A percentile compares a stretch with the other conserved stretches of the same genome.
Evolutionary conservation across 1,140 invertebrate genomes (phyloP).

Genomic region (Drosophila ohnishii): DNA sequence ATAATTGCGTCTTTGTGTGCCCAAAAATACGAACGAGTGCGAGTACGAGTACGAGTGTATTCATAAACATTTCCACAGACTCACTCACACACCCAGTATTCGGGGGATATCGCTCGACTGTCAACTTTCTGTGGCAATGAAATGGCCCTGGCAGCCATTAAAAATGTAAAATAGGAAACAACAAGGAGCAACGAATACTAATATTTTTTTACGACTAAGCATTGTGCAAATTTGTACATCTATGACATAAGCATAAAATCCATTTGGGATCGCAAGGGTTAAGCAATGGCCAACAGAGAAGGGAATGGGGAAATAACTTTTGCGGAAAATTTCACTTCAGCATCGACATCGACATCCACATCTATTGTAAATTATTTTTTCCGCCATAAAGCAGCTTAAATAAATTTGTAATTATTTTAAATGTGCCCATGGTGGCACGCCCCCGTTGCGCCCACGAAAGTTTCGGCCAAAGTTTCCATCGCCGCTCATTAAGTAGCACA

Average conservation of each 20-base stretch:
- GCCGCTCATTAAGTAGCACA: conserved; percentile 76
- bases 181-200: conserved; percentile 39
- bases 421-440: conserved; percentile 59
- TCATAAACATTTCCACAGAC: conserved; percentile 36
- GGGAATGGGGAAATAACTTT: not conserved
- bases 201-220: conserved; percentile 71
- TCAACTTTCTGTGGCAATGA: conserved; percentile 56
- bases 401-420: conserved; percentile 82
- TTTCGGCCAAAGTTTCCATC: conserved; percentile 69
- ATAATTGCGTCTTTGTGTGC: conserved; percentile 66
- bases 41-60: conserved; percentile 28
- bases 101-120: conserved; percentile 23
- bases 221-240: conserved; percentile 69
- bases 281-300: not conserved
- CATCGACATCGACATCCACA: conserved; percentile 20
- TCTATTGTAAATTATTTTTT: conserved; percentile 76
- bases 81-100: not conserved
- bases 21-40: conserved; percentile 28
- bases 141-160: conserved; percentile 68
- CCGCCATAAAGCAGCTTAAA: conserved; percentile 76
- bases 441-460: conserved; percentile 46
- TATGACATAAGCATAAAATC: conserved; percentile 77
- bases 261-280: conserved; percentile 26
- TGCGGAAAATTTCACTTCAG: conserved; percentile 17
- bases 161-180: conserved; percentile 69